phyloP scores from a whole-genome alignment of 2,888 invertebrate genomes.

The Caenorhabditis plicata region DNA sequence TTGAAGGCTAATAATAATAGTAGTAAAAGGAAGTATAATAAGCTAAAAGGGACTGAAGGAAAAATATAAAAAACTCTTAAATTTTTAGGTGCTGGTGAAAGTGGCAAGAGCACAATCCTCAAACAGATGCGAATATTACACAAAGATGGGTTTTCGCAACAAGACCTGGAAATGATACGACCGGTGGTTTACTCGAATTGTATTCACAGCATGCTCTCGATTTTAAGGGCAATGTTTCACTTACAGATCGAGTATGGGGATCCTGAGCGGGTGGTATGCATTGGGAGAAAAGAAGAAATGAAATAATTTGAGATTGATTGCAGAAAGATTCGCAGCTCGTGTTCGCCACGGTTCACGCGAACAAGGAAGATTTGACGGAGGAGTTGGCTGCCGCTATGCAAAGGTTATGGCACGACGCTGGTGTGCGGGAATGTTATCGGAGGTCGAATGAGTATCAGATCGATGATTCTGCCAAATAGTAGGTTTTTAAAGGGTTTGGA shows the following conservation, averaged over 20 bases:
- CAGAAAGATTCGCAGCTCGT: constrained; percentile 65
- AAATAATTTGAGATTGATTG: constrained; percentile 8
- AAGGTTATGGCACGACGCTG: constrained; percentile 92
- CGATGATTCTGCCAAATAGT: constrained; percentile 99
- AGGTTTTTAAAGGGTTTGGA: constrained; percentile 68
- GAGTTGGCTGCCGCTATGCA: constrained; percentile 80
- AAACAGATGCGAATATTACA: constrained; percentile 99
- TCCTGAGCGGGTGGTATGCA: constrained; percentile 89
- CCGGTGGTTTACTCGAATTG: constrained; percentile 97
- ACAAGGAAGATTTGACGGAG: constrained; percentile 64
- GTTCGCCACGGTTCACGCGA: constrained; percentile 65
- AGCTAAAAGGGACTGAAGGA: too few relatives aligned
- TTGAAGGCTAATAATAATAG: too few relatives aligned
- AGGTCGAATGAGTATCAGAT: constrained; percentile 99
- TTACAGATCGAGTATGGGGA: constrained; percentile 94
- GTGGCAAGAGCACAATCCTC: constrained; percentile 98
- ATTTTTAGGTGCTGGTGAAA: constrained; percentile 88
- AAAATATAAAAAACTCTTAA: too few relatives aligned
- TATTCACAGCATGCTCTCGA: constrained; percentile 98
- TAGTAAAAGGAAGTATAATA: too few relatives aligned
- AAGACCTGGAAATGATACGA: constrained; percentile 99
- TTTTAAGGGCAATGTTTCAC: constrained; percentile 98
- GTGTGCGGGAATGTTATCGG: constrained; percentile 97
- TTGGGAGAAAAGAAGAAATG: background rate
- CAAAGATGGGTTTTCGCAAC: constrained; percentile 96